Conservation (phyloP, 1,140 invertebrate species). For the Drosophila hydei region DNA sequence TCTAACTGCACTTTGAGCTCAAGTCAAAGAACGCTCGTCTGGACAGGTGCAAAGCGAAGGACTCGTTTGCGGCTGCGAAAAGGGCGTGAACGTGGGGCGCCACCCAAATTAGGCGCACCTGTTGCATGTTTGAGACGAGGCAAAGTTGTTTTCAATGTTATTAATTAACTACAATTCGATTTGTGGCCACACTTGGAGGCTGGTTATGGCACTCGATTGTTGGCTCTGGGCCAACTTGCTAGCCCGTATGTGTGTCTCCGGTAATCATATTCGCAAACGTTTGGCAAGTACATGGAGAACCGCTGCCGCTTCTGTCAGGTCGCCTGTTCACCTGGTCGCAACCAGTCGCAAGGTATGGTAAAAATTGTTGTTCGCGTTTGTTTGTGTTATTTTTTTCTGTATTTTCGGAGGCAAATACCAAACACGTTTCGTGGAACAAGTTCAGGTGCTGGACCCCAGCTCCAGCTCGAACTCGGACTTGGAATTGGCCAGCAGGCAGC, state of each 20-base stretch:
- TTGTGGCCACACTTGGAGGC: conserved; percentile 75
- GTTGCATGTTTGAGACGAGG: conserved; percentile 28
- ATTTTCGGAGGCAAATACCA: conserved; percentile 62
- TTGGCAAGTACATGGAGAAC: conserved; percentile 48
- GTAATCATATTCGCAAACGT: conserved; percentile 58
- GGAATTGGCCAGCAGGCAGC: conserved; percentile 37
- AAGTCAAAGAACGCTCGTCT: no score
- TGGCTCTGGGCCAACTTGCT: conserved; percentile 40
- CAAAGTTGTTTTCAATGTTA: conserved; percentile 73
- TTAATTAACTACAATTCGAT: conserved; percentile 79
- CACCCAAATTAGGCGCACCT: conserved; percentile 73
- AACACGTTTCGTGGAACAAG: conserved; percentile 80
- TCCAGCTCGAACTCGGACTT: conserved; percentile 15
- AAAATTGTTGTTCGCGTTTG: conserved; percentile 31
- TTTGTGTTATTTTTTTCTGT: conserved; percentile 30
- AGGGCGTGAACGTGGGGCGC: conserved; percentile 71
- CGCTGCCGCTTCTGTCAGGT: conserved; percentile 39
- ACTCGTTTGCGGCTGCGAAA: conserved; percentile 36
- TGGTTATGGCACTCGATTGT: conserved; percentile 29
- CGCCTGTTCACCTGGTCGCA: conserved; percentile 56
- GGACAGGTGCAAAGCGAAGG: conserved; percentile 2
- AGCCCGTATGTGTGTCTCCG: conserved; percentile 31
- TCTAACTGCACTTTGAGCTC: conserved; percentile 52
- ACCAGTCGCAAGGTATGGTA: conserved; percentile 47
- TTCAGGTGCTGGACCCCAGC: conserved; percentile 56